A percentile compares a stretch with the other conserved stretches of the same genome.
These are phyloP conservation scores for Stenolophus ochropezus DNA, from an alignment of 2,888 invertebrate genomes.

Conservation along the genomic window DNA sequence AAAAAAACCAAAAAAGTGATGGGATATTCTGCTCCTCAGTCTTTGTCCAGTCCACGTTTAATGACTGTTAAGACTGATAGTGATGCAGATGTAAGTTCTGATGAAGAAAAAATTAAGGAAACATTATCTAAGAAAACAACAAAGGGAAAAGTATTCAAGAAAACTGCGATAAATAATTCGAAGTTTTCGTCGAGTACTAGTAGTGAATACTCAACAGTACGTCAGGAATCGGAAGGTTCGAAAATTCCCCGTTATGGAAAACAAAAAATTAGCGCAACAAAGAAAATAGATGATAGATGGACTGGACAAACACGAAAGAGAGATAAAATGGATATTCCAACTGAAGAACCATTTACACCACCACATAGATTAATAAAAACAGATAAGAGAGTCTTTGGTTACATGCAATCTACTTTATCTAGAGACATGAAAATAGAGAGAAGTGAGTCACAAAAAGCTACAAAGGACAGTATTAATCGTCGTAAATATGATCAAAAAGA, in stretches of 20 bases:
- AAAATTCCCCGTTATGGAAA: constrained; percentile 47
- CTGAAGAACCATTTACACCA: constrained; percentile 61
- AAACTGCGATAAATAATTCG: constrained; percentile 55
- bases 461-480: constrained; percentile 61
- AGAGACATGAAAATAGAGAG: constrained; percentile 75
- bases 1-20: constrained; percentile 51
- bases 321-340: constrained; percentile 28
- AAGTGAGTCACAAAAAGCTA: constrained; percentile 60
- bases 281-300: constrained; percentile 60
- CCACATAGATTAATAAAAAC: constrained; percentile 65
- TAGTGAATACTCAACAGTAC: constrained; percentile 43
- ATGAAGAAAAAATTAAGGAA: constrained; percentile 65
- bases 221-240: constrained; percentile 33
- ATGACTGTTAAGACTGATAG: constrained; percentile 65
- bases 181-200: constrained; percentile 60
- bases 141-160: constrained; percentile 63
- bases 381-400: constrained; percentile 72
- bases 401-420: constrained; percentile 78
- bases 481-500: constrained; percentile 60
- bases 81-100: constrained; percentile 71
- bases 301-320: constrained; percentile 50
- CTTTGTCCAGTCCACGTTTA: constrained; percentile 60
- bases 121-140: constrained; percentile 47
- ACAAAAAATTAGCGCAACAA: constrained; percentile 53
- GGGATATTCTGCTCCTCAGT: constrained; percentile 55